phyloP scores from a whole-genome alignment of 2,113 vertebrate genomes.

The Parus major region DNA sequence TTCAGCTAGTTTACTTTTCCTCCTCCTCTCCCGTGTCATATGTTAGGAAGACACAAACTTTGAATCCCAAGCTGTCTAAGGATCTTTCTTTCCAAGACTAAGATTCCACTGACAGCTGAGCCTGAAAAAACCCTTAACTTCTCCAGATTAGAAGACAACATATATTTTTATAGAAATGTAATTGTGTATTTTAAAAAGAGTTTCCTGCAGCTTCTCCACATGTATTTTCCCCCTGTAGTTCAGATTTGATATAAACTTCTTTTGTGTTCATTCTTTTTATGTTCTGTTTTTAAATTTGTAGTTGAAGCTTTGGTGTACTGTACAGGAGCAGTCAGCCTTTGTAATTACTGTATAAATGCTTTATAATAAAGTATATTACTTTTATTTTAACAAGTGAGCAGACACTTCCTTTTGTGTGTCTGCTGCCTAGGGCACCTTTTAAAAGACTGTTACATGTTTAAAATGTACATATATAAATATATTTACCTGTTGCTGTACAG shows the following conservation, averaged over 20 bases:
- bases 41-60: constrained; percentile 1
- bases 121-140: constrained; percentile 39
- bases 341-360: constrained; percentile 83
- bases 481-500: constrained; percentile 83
- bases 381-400: constrained; percentile 80
- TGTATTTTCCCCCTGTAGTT: constrained; percentile 5
- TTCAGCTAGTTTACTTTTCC: constrained; percentile 66
- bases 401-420: constrained; percentile 79
- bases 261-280: constrained; percentile 67
- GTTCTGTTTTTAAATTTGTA: constrained; percentile 68
- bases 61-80: constrained; percentile 46
- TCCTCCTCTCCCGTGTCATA: constrained; percentile 34
- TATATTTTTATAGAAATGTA: constrained; percentile 76
- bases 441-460: constrained; percentile 82
- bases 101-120: constrained; percentile 60
- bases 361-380: constrained; percentile 81
- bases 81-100: constrained; percentile 28
- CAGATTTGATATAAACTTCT: constrained; percentile 60
- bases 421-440: constrained; percentile 80
- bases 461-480: constrained; percentile 75
- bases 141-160: constrained; percentile 56
- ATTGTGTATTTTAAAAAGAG: constrained; percentile 60
- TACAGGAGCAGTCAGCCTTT: constrained; percentile 76
- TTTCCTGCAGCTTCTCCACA: constrained; percentile 38
- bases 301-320: constrained; percentile 71